Conservation (phyloP, 2,888 invertebrate genomes). For the Gortyna flavago region DNA sequence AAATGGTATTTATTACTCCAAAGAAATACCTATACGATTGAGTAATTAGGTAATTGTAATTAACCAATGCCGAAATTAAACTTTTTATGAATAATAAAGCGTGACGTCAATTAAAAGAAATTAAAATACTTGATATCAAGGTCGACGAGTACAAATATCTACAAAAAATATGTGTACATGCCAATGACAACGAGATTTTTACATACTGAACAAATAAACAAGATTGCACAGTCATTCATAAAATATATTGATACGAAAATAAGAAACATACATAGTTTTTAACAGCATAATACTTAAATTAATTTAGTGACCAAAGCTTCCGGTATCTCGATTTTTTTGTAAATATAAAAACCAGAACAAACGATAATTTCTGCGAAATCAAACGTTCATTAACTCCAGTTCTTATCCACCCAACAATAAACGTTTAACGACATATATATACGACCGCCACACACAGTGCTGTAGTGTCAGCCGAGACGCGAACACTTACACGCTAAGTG, state of each 20-base stretch:
- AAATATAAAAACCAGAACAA: conserved; percentile 2
- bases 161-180: background rate
- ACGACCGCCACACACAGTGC: conserved; percentile 34
- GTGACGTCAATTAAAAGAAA: background rate
- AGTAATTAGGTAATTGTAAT: background rate
- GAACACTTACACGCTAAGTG: conserved; percentile 44
- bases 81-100: background rate
- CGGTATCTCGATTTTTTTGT: background rate
- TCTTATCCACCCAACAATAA: conserved; percentile 49
- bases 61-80: background rate
- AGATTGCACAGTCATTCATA: background rate
- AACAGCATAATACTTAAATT: background rate
- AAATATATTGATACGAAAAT: background rate
- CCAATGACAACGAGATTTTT: background rate
- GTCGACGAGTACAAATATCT: background rate
- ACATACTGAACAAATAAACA: background rate
- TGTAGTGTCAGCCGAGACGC: conserved; percentile 53
- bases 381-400: conserved; percentile 34
- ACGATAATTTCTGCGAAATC: conserved; percentile 23
- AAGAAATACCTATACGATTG: background rate
- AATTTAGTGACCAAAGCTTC: background rate
- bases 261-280: background rate
- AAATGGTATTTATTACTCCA: background rate
- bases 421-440: conserved; percentile 61
- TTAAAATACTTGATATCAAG: background rate